Conservation (phyloP, 2,797 vertebrate genomes). For the Spondyliosoma cantharus region DNA sequence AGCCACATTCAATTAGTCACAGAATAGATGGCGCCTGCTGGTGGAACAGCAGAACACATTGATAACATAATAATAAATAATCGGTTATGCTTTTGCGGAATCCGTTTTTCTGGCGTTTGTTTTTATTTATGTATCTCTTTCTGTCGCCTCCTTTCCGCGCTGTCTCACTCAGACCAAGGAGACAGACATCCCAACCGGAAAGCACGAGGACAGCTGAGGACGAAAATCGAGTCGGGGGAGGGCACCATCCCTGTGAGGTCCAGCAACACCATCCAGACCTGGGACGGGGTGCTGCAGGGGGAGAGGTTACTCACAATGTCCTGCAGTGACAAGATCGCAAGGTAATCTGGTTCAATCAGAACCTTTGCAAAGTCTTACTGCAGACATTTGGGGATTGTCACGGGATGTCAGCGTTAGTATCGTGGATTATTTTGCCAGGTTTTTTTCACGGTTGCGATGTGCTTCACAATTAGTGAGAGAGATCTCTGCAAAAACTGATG, state of each 20-base stretch:
- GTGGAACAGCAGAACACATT: conserved; percentile 67
- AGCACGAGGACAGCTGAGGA: conserved; percentile 94
- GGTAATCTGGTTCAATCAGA: conserved; percentile 76
- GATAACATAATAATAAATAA: conserved; percentile 67
- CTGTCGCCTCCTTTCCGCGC: neutral
- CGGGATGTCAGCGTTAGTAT: neutral
- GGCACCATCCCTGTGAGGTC: conserved; percentile 96
- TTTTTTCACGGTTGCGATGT: no score
- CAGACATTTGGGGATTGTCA: neutral
- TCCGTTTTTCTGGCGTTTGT: conserved; percentile 19
- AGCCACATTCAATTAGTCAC: conserved; percentile 78
- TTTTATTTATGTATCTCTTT: neutral
- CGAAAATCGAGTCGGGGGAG: conserved; percentile 97
- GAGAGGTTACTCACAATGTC: conserved; percentile 97
- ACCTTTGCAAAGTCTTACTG: neutral
- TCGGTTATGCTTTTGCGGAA: conserved; percentile 31
- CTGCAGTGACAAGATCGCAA: conserved; percentile 98
- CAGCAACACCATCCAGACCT: conserved; percentile 95
- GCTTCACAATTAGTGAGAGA: no score
- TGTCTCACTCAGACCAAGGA: conserved; percentile 87
- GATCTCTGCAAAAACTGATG: no score
- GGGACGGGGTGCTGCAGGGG: conserved; percentile 96
- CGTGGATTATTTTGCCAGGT: no score
- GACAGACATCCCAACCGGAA: conserved; percentile 97
- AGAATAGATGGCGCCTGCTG: conserved; percentile 71